Evolutionary conservation across 2,113 vertebrate genomes (phyloP), one percentile per base, ranked within the genome.

Genomic region (Cyanocitta stelleri): DNA sequence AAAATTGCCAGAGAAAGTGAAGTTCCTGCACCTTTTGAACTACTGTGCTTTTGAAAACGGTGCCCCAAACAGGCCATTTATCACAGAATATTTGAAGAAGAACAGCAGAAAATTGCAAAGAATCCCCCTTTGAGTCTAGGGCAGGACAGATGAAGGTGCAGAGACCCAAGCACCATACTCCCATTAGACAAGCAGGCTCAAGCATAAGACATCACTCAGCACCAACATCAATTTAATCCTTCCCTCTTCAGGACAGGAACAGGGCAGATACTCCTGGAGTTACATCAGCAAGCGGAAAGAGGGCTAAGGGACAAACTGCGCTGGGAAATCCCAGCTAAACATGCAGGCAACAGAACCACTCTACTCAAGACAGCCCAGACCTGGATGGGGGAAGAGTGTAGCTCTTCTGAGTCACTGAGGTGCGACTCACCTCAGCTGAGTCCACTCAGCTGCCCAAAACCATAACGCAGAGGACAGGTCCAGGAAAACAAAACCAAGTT

Each of bases 161-260:
- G 67, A 78, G 46, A 87, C 75, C 58, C 76, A 66, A 69, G 20
- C 9, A 56, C 7, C 35, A 32, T 1, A 43, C 67, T 86, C 62
- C 61, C 21, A 26, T 77, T 72, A 73, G 55, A 49, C 20, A 66
- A 85, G 56, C 24, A 87, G 33, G 66, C 49, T 93, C 68, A 66
- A 94, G 90, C 29, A 7, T 59, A 95, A 93, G 90, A 88, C 84
- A 69, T 79, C 68, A 21, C 35, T 96, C 92, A 96, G 95, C 95
- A 97, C 96, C 95, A 95, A 92, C 94, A 92, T 94, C 89, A 90
- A 90, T 97, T 97, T 97, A 97, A 97, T 97, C 96, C 89, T 95
- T 97, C 95, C 82, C 95, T 90, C 91, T 78, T 89, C 79, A 92
- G 90, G 81, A 95, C 62, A 92, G 74, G 92, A 95, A 88, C 81